Evolutionary conservation across 2,888 invertebrate genomes (phyloP), one percentile per base, ranked within the genome.

Genomic region (Aricia artaxerxes): DNA sequence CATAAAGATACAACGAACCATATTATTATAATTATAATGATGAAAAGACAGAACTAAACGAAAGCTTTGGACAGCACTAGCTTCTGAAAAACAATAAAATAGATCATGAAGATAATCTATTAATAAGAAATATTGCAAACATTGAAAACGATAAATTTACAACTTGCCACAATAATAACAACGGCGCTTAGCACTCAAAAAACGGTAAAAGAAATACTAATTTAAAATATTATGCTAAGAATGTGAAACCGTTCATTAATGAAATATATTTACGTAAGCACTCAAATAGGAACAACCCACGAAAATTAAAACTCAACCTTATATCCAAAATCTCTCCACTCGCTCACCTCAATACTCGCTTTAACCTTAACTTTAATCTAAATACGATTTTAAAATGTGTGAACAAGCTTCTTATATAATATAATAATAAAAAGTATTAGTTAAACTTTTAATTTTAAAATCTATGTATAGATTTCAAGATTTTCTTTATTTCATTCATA

Each of bases 371-470:
- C 86, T 86, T 87, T 93, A 91, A 89, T 91, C 89, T 92, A 91
- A 90, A 90, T 94, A 94, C 89, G 92, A 94, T 93, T 93, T 92
- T 93, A 93, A 94, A 94, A 94, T 90, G 92, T 93, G 93, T 94
- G 94, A 94, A 94, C 93, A 94, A 94, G 94, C 94, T 86, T 92
- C 92, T 93, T 94, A 94, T 87, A 76, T 89, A 88, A 91, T 87
- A 91, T 90, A 83, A 90, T 93, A 93, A 93, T 93, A 92, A 93
- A 93, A 94, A 92, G 92, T 93, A 93, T 92, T 93, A 93, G 90
- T 91, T 93, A 92, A 92, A 92, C 89, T 93, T 94, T 92, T 90
- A 91, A 91, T 90, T 92, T 93, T 92, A 88, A 92, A 91, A 93
- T 91, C 93, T 94, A 94, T 93, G 90, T 92, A 93, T 94, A 93